Conservation (phyloP, 2,888 invertebrate species). For the Morpho deidamia region DNA sequence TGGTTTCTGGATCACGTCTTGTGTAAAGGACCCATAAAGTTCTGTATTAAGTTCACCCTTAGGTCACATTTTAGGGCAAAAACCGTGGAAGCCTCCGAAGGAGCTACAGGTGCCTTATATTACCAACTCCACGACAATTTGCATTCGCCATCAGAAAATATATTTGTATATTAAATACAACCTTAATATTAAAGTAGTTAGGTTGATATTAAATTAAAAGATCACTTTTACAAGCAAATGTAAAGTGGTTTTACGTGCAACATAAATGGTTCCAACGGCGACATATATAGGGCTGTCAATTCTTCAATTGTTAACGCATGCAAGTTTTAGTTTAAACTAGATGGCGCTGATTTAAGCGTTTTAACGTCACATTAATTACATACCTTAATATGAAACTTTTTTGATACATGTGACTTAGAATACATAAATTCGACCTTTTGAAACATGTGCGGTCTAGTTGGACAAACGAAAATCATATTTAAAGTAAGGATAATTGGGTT, state of each 20-base stretch:
- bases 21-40: conserved; percentile 20
- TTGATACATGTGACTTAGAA: too few species aligned
- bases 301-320: too few species aligned
- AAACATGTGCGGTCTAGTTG: too few species aligned
- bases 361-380: too few species aligned
- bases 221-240: not conserved
- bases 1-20: conserved; percentile 20
- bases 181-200: conserved; percentile 4
- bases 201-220: conserved; percentile 7
- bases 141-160: conserved; percentile 14
- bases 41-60: conserved; percentile 18
- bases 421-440: too few species aligned
- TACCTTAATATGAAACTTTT: too few species aligned
- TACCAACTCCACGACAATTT: conserved; percentile 20
- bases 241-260: conserved; percentile 8
- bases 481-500: too few species aligned
- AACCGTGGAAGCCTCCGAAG: conserved; percentile 5
- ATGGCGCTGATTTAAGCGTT: too few species aligned
- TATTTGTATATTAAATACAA: conserved; percentile 3
- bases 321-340: too few species aligned
- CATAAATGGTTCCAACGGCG: conserved; percentile 19
- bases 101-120: conserved; percentile 27
- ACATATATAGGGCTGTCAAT: not conserved
- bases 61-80: conserved; percentile 22
- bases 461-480: too few species aligned